Conservation (phyloP, 2,888 invertebrate genomes). For the Oscheius sp. region DNA sequence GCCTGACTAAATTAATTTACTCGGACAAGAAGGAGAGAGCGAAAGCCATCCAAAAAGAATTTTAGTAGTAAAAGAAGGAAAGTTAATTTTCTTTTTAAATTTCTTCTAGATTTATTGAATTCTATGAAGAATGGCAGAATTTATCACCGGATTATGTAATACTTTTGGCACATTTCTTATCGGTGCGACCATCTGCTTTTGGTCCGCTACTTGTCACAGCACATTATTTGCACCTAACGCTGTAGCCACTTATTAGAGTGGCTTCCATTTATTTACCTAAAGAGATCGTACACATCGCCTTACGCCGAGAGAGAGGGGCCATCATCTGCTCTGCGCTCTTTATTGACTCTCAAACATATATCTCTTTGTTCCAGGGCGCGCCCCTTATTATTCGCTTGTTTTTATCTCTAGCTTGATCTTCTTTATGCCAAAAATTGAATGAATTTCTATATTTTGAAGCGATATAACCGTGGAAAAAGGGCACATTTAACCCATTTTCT, state of each 20-base stretch:
- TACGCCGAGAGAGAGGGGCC: background rate
- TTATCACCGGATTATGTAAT: too few relatives aligned
- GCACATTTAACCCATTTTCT: conserved; percentile 9
- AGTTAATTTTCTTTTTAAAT: too few relatives aligned
- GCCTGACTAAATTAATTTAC: conserved; percentile 23
- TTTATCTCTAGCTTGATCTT: too few relatives aligned
- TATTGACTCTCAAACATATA: conserved; percentile 12
- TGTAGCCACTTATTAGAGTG: conserved; percentile 32
- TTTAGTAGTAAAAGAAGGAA: too few relatives aligned
- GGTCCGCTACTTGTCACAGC: conserved; percentile 28
- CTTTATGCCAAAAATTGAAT: too few relatives aligned
- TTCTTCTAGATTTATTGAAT: too few relatives aligned
- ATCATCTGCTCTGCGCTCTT: conserved; percentile 1
- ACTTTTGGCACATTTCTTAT: background rate
- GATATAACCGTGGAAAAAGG: background rate
- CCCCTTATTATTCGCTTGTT: background rate
- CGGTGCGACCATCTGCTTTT: conserved; percentile 12
- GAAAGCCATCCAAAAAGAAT: background rate
- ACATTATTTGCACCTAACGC: conserved; percentile 33
- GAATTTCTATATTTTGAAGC: too few relatives aligned
- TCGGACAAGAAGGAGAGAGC: background rate
- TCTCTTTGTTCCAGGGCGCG: conserved; percentile 19
- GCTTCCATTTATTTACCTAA: conserved; percentile 27
- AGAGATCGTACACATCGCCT: conserved; percentile 31
- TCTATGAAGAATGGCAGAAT: too few relatives aligned